Evolutionary conservation across 2,888 invertebrate species (phyloP), one percentile per base, ranked within the genome.

Genomic region (Sceliomorpha sp.): DNA sequence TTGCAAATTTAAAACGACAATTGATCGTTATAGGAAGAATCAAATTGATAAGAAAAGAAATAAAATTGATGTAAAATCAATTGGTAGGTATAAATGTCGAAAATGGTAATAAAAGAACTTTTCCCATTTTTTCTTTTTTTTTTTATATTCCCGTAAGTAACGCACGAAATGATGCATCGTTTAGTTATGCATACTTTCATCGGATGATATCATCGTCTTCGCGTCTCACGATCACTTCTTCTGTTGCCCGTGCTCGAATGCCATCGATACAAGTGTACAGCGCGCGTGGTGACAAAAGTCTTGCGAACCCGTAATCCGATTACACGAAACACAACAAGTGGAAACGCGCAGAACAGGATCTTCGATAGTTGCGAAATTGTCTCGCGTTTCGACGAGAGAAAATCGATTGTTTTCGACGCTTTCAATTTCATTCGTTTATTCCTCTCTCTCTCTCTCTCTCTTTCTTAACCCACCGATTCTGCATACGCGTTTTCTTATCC

Each of bases 161-260:
- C 47, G 48, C 42, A 20, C 37, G 58, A 78, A 78, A 73, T 83
- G 84, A 85, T 83, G 78, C 85, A 85, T 84, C 82, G 78, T 71
- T 79, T 69, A 77, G 82, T 77, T 83, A 82, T 84, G 81, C 75
- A 73, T 73, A 80, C 79, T 83, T 82, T 81, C 81, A 76, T 82
- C 73, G 60, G 79, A 75, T 85, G 84, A 85, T 82, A 81, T 85
- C 83, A 83, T 81, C 78, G 72, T 60, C 70, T 70, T 73, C 71
- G 70, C 48, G 34, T 40, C 44, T 50, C 40, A 24, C 55, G 27
- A 40, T 24, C 27, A 45, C 53, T 53, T 47, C 55, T 63, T 47
- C 55, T 63, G 55, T 37, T 44, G 45, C 45, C 20, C 8, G 9
- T n/a, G 9, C 1, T 29, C 27, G 8, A n/a, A 29, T 29, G 45